These are phyloP conservation scores for Scolopax rusticola DNA, from an alignment of 2,797 vertebrate genomes.

Conservation along the genomic window DNA sequence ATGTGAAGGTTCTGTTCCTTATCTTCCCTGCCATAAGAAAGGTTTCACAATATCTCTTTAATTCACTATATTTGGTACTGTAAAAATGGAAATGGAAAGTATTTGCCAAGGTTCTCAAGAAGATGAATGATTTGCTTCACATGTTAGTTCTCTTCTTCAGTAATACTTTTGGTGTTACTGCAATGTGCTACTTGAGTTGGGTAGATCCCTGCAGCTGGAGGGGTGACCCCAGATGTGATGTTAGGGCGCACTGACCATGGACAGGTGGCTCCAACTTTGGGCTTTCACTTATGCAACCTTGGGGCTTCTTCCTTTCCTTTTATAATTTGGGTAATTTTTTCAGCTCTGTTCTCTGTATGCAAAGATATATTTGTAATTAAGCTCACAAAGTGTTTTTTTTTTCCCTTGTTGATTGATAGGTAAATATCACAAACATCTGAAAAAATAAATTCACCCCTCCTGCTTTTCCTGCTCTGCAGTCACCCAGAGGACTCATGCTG, in stretches of 20 bases:
- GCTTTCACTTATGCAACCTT: background rate
- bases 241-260: background rate
- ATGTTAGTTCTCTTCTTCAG: background rate
- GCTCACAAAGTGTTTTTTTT: background rate
- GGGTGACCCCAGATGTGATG: background rate
- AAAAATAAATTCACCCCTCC: conserved; percentile 7
- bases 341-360: background rate
- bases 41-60: background rate
- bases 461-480: background rate
- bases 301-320: background rate
- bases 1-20: background rate
- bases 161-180: fast-evolving
- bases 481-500: background rate
- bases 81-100: conserved; percentile 30
- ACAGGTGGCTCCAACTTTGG: background rate
- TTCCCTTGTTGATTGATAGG: conserved; percentile 13
- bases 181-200: background rate
- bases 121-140: background rate
- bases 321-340: background rate
- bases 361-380: conserved; percentile 1
- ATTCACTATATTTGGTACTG: background rate
- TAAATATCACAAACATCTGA: background rate
- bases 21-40: background rate
- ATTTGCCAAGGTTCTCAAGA: background rate
- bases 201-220: background rate